Evolutionary conservation across 2,113 vertebrate genomes (phyloP), one percentile per base, ranked within the genome.

Genomic region (Austrofundulus limnaeus): DNA sequence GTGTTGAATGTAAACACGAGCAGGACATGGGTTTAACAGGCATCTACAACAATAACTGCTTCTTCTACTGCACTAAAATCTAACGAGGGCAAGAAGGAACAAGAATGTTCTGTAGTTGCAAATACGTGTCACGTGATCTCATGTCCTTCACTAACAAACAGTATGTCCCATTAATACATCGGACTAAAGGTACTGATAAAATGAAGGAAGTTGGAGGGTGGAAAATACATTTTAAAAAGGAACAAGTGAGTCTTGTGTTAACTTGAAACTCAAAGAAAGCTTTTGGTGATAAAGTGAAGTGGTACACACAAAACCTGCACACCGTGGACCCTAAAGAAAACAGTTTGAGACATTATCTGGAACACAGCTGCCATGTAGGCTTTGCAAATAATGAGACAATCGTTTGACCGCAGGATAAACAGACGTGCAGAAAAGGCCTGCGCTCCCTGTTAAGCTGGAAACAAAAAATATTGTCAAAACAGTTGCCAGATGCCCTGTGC

Each of bases 301-400:
- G 24, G 16, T 2, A 16, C 7, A 48, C 19, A 51, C 16, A 34
- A 63, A 14, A 38, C 62, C 20, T 11, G 31, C 25, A 41, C 6
- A 53, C 19, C 38, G 41, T 34, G 51, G n/a, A 64, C 34, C 17
- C 34, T 24, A 38, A 67, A 59, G 39, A 45, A 12, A 59, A 56
- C 54, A 37, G 21, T 5, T 34, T 51, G 23, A 39, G 39, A 11
- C 21, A 51, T 43, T 10, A 28, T 25, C 53, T 67, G 25, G 63
- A 13, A 66, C 62, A 80, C 13, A 43, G 41, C 63, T 63, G 63
- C 57, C 34, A 12, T 59, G 56, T 39, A 31, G 58, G 31, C 25
- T 38, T 42, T 24, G 66, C 71, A 67, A 77, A 75, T 50, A 54
- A 72, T 48, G 53, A 72, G n/a, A 28, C 7, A 28, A 28, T 28